phyloP scores from a whole-genome alignment of 1,140 invertebrate species.

The Eubasilissa regina region DNA sequence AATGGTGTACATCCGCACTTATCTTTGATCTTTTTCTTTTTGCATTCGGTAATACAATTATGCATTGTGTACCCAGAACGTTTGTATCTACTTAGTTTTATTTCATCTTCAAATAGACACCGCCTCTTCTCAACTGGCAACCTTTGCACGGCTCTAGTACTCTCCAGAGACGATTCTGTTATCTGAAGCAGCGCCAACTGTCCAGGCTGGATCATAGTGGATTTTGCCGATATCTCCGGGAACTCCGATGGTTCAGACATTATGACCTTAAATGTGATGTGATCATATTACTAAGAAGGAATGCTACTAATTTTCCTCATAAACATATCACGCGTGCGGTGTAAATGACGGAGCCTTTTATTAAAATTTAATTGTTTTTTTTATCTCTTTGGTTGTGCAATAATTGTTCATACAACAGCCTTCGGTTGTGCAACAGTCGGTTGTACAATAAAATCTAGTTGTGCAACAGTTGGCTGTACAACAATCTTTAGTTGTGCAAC shows the following conservation, averaged over 20 bases:
- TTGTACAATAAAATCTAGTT: too few species aligned
- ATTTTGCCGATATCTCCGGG: slow-evolving; percentile 30
- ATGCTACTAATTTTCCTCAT: too few species aligned
- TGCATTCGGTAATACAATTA: slow-evolving; percentile 40
- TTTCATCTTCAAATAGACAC: slow-evolving; percentile 13
- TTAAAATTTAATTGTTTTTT: too few species aligned
- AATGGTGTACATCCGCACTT: slow-evolving; percentile 35
- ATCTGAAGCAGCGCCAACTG: not conserved
- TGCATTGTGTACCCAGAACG: slow-evolving; percentile 19
- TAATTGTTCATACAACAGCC: too few species aligned
- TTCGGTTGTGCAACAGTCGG: too few species aligned
- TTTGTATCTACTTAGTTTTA: not conserved
- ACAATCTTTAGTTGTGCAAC: not conserved
- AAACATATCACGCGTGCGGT: too few species aligned
- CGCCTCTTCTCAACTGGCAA: slow-evolving; percentile 12
- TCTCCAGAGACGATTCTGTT: slow-evolving; percentile 4
- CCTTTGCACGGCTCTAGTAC: not conserved
- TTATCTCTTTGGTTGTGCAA: too few species aligned
- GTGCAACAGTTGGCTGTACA: too few species aligned
- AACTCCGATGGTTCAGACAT: slow-evolving; percentile 37
- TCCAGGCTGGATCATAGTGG: slow-evolving; percentile 22
- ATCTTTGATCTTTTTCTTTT: not conserved
- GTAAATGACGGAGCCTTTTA: too few species aligned
- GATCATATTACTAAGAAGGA: too few species aligned
- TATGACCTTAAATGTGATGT: slow-evolving; percentile 11